Evolutionary conservation across 2,888 invertebrate genomes (phyloP).

Genomic region (Melanostoma mellinum): DNA sequence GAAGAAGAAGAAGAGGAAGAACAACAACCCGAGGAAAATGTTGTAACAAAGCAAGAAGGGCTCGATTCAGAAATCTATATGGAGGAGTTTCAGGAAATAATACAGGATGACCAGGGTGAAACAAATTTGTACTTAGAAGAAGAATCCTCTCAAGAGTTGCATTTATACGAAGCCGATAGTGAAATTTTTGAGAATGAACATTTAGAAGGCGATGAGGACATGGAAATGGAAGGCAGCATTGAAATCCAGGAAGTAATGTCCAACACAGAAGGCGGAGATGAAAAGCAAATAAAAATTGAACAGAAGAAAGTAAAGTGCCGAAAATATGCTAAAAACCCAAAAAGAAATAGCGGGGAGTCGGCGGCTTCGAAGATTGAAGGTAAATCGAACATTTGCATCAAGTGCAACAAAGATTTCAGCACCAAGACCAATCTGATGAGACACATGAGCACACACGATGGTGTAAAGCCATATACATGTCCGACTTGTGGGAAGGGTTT

Average conservation of each 20-base stretch:
- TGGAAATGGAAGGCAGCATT: not conserved
- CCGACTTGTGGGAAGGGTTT: constrained; percentile 77
- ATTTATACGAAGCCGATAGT: constrained; percentile 48
- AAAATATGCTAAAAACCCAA: not conserved
- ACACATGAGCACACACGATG: constrained; percentile 78
- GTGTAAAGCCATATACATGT: constrained; percentile 77
- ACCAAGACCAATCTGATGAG: constrained; percentile 79
- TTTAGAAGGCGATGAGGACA: constrained; percentile 36
- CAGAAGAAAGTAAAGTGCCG: constrained; percentile 27
- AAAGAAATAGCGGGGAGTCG: constrained; percentile 4
- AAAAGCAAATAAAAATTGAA: not conserved
- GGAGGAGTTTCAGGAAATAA: constrained; percentile 74
- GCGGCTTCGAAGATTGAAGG: constrained; percentile 51
- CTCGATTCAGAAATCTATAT: constrained; percentile 53
- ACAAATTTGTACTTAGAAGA: constrained; percentile 66
- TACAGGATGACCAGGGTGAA: constrained; percentile 68
- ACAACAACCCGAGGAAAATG: not conserved
- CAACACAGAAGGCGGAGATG: constrained; percentile 25
- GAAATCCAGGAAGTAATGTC: constrained; percentile 18
- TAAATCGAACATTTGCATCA: constrained; percentile 75
- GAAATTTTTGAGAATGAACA: constrained; percentile 44
- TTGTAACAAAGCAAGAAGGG: constrained; percentile 35
- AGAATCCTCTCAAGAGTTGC: constrained; percentile 58
- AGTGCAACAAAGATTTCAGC: constrained; percentile 79
- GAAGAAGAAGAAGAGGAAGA: constrained; percentile 49